These are phyloP conservation scores for Gymnodraco acuticeps DNA, from an alignment of 2,797 vertebrate species.

Conservation along the genomic window DNA sequence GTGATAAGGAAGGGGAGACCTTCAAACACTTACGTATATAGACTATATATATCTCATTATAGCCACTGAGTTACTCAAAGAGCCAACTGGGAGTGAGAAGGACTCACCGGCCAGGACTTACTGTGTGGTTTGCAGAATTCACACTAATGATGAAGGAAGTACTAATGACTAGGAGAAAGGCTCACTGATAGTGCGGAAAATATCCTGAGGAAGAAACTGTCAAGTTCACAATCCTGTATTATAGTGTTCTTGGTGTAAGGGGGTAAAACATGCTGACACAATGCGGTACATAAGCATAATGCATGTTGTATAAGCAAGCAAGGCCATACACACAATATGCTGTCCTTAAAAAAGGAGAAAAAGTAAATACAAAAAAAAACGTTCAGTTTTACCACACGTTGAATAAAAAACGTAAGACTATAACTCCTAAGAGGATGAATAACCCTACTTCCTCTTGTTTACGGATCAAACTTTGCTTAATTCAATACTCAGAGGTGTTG, in stretches of 20 bases:
- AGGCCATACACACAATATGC: neutral
- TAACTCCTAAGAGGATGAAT: neutral
- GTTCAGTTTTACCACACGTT: neutral
- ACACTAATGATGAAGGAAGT: constrained; percentile 20
- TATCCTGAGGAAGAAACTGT: constrained; percentile 9
- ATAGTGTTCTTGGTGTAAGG: neutral
- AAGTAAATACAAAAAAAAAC: neutral
- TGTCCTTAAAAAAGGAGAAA: neutral
- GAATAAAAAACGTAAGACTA: neutral
- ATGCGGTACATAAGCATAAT: neutral
- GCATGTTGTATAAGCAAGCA: neutral
- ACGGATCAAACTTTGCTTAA: neutral
- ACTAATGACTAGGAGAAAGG: neutral
- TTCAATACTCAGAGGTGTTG: neutral
- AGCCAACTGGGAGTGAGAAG: constrained; percentile 3
- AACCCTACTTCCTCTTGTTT: neutral
- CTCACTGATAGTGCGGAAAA: neutral
- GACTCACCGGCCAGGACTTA: constrained; percentile 11
- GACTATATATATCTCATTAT: constrained; percentile 3
- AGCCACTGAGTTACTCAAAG: constrained; percentile 19
- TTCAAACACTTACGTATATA: constrained; percentile 27
- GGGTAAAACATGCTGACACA: constrained; percentile 13
- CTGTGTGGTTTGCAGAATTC: constrained; percentile 10
- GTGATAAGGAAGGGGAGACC: constrained; percentile 43
- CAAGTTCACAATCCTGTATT: neutral